Evolutionary conservation across 92 coral and sea anemone genomes (phyloP).

Genomic region (Palythoa caribaeorum): DNA sequence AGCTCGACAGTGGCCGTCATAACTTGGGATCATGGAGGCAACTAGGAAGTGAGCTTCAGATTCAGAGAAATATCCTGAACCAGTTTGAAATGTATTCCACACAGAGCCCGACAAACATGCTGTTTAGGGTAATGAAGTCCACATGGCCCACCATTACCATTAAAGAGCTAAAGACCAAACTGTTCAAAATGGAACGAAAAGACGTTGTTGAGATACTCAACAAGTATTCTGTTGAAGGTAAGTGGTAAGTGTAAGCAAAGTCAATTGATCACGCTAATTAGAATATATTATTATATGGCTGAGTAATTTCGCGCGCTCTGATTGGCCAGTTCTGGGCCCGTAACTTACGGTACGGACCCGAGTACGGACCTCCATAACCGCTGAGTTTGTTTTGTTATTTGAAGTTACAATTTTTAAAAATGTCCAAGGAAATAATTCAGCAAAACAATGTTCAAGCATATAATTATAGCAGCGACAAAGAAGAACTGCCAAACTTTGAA

Average conservation of each 20-base stretch:
- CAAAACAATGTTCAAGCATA: too few relatives aligned
- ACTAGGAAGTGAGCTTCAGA: slow-evolving; percentile 8
- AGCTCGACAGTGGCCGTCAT: slow-evolving; percentile 13
- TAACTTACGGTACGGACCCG: too few relatives aligned
- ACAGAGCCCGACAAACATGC: slow-evolving; percentile 6
- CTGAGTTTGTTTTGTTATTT: too few relatives aligned
- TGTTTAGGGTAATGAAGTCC: not conserved
- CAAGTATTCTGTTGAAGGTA: not conserved
- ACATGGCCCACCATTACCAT: not conserved
- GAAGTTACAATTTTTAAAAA: too few relatives aligned
- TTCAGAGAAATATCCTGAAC: not conserved
- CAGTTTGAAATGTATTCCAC: slow-evolving; percentile 8
- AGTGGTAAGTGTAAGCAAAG: too few relatives aligned
- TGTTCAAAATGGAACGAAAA: not conserved
- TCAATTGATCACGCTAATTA: not conserved
- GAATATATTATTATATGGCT: too few relatives aligned
- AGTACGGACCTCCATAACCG: too few relatives aligned
- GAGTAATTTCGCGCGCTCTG: too few relatives aligned
- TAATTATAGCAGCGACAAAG: too few relatives aligned
- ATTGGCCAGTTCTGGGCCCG: too few relatives aligned
- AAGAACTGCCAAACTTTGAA: too few relatives aligned
- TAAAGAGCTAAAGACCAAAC: not conserved
- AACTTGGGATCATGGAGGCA: slow-evolving; percentile 1
- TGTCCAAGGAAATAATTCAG: too few relatives aligned
- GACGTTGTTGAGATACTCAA: not conserved